These are phyloP conservation scores for Morbakka virulenta DNA, from an alignment of 30 jellyfish, hydroid and myxozoan genomes.

Conservation along the genomic window DNA sequence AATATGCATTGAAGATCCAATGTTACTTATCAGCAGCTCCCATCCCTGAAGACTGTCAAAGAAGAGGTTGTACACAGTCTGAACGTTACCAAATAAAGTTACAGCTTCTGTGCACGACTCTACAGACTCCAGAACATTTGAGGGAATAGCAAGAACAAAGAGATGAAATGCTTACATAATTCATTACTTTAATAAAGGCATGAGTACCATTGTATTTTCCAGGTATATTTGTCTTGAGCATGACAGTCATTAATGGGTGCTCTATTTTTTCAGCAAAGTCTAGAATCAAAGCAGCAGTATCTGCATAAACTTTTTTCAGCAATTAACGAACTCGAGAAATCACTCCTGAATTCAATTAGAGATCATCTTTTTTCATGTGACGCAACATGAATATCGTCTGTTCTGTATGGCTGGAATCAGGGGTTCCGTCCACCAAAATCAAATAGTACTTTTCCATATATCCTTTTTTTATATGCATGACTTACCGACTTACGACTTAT, in stretches of 20 bases:
- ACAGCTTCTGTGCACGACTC: conserved; percentile 56
- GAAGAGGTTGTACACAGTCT: background rate
- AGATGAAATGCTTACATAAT: conserved; percentile 46
- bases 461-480: too few relatives aligned
- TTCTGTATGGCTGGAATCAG: too few relatives aligned
- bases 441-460: too few relatives aligned
- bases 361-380: too few relatives aligned
- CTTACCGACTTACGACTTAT: too few relatives aligned
- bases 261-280: conserved; percentile 23
- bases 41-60: background rate
- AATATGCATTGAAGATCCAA: conserved; percentile 5
- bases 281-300: conserved; percentile 41
- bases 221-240: conserved; percentile 66
- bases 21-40: background rate
- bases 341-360: too few relatives aligned
- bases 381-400: too few relatives aligned
- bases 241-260: conserved; percentile 54
- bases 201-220: conserved; percentile 67
- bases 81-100: conserved; percentile 45
- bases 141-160: conserved; percentile 63
- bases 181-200: conserved; percentile 36
- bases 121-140: conserved; percentile 58
- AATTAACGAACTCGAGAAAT: conserved; percentile 35
- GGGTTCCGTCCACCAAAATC: too few relatives aligned
- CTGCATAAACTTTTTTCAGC: conserved; percentile 50